A percentile compares a stretch with the other conserved stretches of the same genome.
These are phyloP conservation scores for Eristalis intricaria DNA, from an alignment of 2,888 invertebrate species.

Conservation along the genomic window DNA sequence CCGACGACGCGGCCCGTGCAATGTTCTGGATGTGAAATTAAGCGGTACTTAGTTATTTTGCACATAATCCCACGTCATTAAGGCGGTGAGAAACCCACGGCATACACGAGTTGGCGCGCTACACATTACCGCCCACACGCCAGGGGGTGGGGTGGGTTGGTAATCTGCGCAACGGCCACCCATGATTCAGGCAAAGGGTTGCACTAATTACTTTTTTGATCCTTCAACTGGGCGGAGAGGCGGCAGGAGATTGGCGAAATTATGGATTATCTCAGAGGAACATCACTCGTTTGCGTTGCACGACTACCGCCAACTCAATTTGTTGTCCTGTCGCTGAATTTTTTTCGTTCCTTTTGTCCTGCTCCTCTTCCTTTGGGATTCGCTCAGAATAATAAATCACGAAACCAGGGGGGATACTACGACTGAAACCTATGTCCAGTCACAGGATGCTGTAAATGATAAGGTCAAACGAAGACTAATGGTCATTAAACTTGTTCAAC, in stretches of 20 bases:
- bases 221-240: background rate
- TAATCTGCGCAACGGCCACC: background rate
- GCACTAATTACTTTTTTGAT: constrained; percentile 32
- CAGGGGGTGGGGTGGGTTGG: background rate
- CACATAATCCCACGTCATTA: constrained; percentile 23
- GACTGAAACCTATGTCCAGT: constrained; percentile 17
- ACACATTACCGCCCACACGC: background rate
- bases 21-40: constrained; percentile 8
- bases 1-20: too few species aligned
- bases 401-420: background rate
- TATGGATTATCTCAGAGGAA: constrained; percentile 24
- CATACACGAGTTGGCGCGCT: too few species aligned
- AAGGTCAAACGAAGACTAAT: constrained; percentile 6
- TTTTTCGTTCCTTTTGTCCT: background rate
- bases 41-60: constrained; percentile 13
- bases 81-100: background rate
- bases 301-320: background rate
- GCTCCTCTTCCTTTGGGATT: background rate
- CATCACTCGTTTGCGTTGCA: background rate
- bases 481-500: constrained; percentile 22
- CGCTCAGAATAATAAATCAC: constrained; percentile 48
- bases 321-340: background rate
- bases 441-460: constrained; percentile 18
- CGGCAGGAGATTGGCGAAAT: background rate
- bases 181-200: background rate